Conservation (phyloP, 2,797 vertebrate species). For the Scomberomorus guttatus region DNA sequence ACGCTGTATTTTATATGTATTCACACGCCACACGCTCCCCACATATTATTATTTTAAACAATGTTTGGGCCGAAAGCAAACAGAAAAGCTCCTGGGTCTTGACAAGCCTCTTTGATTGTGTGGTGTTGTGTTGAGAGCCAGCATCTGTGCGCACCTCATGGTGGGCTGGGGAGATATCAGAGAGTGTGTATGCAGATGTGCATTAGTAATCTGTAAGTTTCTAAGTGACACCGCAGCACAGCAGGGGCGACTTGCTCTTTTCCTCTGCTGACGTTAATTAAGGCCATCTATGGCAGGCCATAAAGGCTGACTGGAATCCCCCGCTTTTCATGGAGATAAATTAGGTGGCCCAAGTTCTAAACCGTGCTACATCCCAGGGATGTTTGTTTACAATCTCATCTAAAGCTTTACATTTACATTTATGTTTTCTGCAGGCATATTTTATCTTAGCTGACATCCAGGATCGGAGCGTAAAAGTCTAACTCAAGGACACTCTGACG, state of each 20-base stretch:
- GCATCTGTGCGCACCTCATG: slow-evolving; percentile 45
- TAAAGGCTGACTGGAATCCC: slow-evolving; percentile 20
- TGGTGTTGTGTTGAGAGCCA: slow-evolving; percentile 10
- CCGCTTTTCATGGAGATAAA: slow-evolving; percentile 42
- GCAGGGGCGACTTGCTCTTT: slow-evolving; percentile 46
- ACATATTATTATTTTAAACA: slow-evolving; percentile 42
- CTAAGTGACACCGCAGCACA: slow-evolving; percentile 66
- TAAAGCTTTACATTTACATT: slow-evolving; percentile 41
- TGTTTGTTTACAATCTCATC: slow-evolving; percentile 53
- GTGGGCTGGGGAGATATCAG: neutral
- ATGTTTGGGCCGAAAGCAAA: slow-evolving; percentile 45
- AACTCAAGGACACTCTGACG: slow-evolving; percentile 5
- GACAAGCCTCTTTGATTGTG: slow-evolving; percentile 60
- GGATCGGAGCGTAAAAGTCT: neutral
- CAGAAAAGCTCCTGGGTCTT: neutral
- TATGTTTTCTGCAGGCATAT: neutral
- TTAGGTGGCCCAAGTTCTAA: slow-evolving; percentile 5
- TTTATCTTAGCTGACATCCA: neutral
- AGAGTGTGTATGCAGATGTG: slow-evolving; percentile 42
- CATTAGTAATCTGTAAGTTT: slow-evolving; percentile 56
- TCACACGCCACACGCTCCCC: slow-evolving; percentile 7
- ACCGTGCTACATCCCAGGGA: neutral
- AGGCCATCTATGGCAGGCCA: slow-evolving; percentile 25
- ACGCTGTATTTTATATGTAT: no score
- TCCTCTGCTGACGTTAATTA: slow-evolving; percentile 60